Evolutionary conservation across 2,113 vertebrate species (phyloP).

Genomic region (Callipepla squamata): DNA sequence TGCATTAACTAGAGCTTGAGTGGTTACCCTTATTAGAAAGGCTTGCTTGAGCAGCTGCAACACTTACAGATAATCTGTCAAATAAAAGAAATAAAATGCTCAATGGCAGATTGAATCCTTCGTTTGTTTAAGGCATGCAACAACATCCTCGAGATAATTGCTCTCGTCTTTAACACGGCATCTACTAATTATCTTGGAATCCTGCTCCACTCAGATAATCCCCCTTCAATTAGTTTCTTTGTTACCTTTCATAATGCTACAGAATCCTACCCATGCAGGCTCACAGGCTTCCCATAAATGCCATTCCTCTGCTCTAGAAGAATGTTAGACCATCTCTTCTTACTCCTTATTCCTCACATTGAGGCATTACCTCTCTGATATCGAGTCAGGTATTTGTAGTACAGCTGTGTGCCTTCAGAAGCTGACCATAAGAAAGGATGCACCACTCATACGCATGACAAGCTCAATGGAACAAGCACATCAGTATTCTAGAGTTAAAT

Average conservation of each 20-base stretch:
- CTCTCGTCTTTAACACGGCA: background rate
- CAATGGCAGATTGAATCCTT: background rate
- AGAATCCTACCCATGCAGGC: background rate
- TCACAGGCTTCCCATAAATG: background rate
- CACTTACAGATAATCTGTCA: background rate
- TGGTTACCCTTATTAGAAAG: background rate
- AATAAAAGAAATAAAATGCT: background rate
- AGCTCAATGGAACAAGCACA: background rate
- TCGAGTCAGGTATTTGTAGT: fast-evolving
- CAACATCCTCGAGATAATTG: background rate
- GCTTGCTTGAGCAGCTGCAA: background rate
- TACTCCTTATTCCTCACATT: background rate
- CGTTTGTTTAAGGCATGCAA: background rate
- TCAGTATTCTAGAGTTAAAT: background rate
- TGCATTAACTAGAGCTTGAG: too few relatives aligned
- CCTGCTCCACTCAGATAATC: slow-evolving; percentile 14
- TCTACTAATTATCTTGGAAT: slow-evolving; percentile 50
- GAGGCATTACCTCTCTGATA: background rate
- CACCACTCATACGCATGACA: fast-evolving
- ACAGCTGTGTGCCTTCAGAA: background rate
- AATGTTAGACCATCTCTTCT: background rate
- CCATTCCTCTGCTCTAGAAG: background rate
- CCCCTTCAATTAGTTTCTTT: slow-evolving; percentile 51
- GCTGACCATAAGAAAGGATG: background rate
- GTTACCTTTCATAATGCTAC: background rate